Evolutionary conservation across 2,113 vertebrate species (phyloP).

Genomic region (Acrocephalus arundinaceus): DNA sequence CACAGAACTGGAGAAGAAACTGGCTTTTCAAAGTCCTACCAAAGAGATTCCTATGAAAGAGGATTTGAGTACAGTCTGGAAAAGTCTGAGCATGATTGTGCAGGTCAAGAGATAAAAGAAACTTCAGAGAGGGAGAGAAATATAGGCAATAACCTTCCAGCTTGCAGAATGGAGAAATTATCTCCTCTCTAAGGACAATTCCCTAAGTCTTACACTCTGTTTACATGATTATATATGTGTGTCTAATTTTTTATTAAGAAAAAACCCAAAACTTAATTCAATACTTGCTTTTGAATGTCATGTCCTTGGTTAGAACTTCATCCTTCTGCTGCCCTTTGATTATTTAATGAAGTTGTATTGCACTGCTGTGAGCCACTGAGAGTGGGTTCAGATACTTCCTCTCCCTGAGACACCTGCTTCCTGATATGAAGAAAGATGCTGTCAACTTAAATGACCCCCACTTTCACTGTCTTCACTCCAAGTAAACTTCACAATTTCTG

Average conservation of each 20-base stretch:
- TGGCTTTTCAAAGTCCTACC: background rate
- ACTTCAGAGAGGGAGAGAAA: background rate
- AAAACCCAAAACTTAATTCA: background rate
- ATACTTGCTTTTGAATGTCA: background rate
- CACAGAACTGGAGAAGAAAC: background rate
- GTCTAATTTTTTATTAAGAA: background rate
- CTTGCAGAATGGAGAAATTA: background rate
- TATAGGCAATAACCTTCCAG: background rate
- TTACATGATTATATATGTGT: background rate
- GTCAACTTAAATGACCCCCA: background rate
- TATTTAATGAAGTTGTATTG: background rate
- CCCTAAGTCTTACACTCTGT: background rate
- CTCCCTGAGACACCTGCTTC: background rate
- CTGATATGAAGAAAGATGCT: background rate
- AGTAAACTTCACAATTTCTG: background rate
- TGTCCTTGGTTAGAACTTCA: background rate
- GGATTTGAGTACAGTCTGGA: background rate
- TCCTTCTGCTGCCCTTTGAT: background rate
- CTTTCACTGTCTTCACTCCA: background rate
- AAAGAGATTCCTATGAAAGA: background rate
- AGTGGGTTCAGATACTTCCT: background rate
- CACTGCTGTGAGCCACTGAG: background rate
- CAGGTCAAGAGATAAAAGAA: background rate
- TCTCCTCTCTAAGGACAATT: background rate
- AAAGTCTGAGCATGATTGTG: background rate